Conservation (phyloP, 2,113 vertebrate genomes). For the Antechinus stuartii region DNA sequence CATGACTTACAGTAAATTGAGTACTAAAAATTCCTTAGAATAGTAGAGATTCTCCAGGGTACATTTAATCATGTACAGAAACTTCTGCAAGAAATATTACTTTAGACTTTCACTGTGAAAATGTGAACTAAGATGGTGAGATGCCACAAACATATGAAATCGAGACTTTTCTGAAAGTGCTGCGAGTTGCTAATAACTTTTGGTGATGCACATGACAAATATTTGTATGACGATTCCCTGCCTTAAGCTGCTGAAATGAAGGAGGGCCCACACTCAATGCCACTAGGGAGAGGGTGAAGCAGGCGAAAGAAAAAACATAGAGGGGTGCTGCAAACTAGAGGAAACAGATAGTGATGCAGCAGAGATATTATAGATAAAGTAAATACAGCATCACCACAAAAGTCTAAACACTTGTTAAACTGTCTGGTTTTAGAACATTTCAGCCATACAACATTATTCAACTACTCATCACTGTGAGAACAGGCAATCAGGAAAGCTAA, state of each 20-base stretch:
- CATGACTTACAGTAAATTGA: constrained; percentile 74
- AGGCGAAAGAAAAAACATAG: constrained; percentile 57
- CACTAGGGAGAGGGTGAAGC: constrained; percentile 53
- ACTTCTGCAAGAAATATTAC: neutral
- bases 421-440: constrained; percentile 89
- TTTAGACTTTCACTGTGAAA: constrained; percentile 34
- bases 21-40: constrained; percentile 50
- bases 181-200: constrained; percentile 64
- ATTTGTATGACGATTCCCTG: constrained; percentile 24
- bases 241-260: constrained; percentile 6
- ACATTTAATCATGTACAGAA: constrained; percentile 11
- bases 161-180: fast-evolving
- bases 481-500: constrained; percentile 94
- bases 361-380: constrained; percentile 83
- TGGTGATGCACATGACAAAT: neutral
- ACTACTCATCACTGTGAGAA: constrained; percentile 93
- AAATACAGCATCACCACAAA: constrained; percentile 83
- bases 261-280: constrained; percentile 20
- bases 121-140: neutral
- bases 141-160: constrained; percentile 31
- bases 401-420: constrained; percentile 88
- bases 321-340: constrained; percentile 70
- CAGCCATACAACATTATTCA: constrained; percentile 90
- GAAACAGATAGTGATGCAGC: constrained; percentile 77
- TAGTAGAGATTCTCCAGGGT: neutral